Evolutionary conservation across 2,113 vertebrate genomes (phyloP).

Genomic region (Microcebus lehilahytsara): DNA sequence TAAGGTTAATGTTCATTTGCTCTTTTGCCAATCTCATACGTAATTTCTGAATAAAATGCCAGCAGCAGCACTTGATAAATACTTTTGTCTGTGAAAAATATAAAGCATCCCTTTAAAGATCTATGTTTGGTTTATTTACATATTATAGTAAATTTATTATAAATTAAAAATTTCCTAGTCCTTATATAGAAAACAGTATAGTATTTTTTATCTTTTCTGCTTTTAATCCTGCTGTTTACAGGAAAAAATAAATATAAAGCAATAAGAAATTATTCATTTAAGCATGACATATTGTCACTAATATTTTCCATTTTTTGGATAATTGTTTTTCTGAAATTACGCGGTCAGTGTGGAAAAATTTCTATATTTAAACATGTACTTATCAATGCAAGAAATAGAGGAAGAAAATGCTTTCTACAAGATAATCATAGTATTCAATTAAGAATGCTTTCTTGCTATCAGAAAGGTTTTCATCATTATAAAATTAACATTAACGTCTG

Average conservation of each 20-base stretch:
- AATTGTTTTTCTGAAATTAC: neutral
- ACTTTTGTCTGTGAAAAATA: neutral
- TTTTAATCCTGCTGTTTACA: neutral
- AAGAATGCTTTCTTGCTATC: conserved; percentile 57
- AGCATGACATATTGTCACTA: neutral
- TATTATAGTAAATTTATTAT: neutral
- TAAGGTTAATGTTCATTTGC: neutral
- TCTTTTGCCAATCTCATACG: neutral
- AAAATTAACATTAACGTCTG: neutral
- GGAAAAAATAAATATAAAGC: neutral
- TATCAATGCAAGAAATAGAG: neutral
- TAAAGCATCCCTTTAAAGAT: neutral
- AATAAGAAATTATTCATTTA: neutral
- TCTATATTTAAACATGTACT: neutral
- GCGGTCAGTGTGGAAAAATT: neutral
- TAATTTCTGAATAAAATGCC: neutral
- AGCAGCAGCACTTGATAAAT: neutral
- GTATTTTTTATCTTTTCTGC: neutral
- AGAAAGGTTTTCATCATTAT: neutral
- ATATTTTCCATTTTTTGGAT: neutral
- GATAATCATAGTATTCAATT: conserved; percentile 41
- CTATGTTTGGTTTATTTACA: neutral
- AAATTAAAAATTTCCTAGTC: neutral
- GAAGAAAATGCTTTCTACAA: conserved; percentile 30
- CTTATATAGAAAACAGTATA: neutral